Evolutionary conservation across 2,797 vertebrate genomes (phyloP).

Genomic region (Kryptolebias ocellatus): DNA sequence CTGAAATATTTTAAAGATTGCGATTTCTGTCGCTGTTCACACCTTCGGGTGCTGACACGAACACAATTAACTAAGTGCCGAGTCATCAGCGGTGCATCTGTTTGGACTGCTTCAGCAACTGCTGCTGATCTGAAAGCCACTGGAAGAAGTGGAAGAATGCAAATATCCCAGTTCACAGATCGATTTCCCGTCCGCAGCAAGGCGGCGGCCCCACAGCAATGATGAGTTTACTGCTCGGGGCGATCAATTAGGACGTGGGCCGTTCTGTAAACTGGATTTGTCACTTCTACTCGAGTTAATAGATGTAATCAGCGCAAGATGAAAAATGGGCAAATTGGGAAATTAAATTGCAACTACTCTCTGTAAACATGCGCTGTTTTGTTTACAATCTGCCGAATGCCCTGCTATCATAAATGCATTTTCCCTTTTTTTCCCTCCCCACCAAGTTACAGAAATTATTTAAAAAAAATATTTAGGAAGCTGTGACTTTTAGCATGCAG

Average conservation of each 20-base stretch:
- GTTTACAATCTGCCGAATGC: neutral
- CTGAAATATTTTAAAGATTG: slow-evolving; percentile 6
- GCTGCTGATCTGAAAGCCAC: slow-evolving; percentile 36
- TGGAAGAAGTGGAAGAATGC: slow-evolving; percentile 39
- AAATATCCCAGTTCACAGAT: slow-evolving; percentile 49
- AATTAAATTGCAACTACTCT: too few relatives aligned
- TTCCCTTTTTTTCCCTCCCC: too few relatives aligned
- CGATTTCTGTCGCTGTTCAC: neutral
- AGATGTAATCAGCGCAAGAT: neutral
- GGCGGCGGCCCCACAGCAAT: slow-evolving; percentile 44
- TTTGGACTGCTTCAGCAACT: slow-evolving; percentile 46
- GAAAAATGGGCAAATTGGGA: too few relatives aligned
- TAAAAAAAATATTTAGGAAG: too few relatives aligned
- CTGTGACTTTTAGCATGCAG: too few relatives aligned
- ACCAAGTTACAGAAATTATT: too few relatives aligned
- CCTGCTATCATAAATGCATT: too few relatives aligned
- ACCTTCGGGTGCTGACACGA: slow-evolving; percentile 37
- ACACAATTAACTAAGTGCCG: slow-evolving; percentile 33
- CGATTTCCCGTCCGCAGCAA: slow-evolving; percentile 56
- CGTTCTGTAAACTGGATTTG: slow-evolving; percentile 12
- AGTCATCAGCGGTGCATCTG: slow-evolving; percentile 53
- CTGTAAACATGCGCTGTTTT: neutral
- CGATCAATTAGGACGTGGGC: slow-evolving; percentile 40
- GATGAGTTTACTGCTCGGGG: slow-evolving; percentile 22
- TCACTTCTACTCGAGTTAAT: slow-evolving; percentile 18